Evolutionary conservation across 2,113 vertebrate genomes (phyloP), one percentile per base, ranked within the genome.

Genomic region (Psilopogon haemacephalus): DNA sequence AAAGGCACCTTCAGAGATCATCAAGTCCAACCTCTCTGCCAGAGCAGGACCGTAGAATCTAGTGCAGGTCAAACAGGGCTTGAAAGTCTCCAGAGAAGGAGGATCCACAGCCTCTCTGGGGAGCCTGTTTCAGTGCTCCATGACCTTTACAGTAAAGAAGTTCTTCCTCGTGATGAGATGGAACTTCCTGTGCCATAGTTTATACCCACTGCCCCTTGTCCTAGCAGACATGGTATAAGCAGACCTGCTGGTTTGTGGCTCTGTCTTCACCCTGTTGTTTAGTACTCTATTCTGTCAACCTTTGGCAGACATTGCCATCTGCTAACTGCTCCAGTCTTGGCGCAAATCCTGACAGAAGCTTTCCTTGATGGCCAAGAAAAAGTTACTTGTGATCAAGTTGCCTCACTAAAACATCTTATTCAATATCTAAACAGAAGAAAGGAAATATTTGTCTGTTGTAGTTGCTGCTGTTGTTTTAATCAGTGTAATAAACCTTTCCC

Each of bases 391-490:
- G 82, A 75, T 48, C n/a, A 74, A 60, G 30, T 87, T 91, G 27
- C 35, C 38, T 68, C 40, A 58, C 69, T 3, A 42, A 89, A 75
- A 82, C 37, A 40, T 87, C 35, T 77, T 38, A 40, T 83, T 93
- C 68, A 81, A 11, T 89, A 81, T 83, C 73, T 95, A 86, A 94
- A 83, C 30, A 71, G 52, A 71, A 94, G 40, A 84, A 92, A 76
- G 26, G 37, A 55, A 6, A 13, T 28, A 20, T 92, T 92, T 38
- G 26, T 92, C 27, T 68, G 79, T 46, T 15, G 23, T 33, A 46
- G 30, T 10, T 37, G n/a, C 35, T 80, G 42, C 28, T 40, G 50
- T 40, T 5, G 17, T 72, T 88, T 86, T 79, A 87, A 72, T 83
- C 21, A 28, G 44, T 62, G 63, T 58, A 79, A 64, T 82, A 93